A percentile compares a stretch with the other conserved stretches of the same genome.
Evolutionary conservation across 2,113 vertebrate genomes (phyloP).

Genomic region (Spheniscus mendiculus): DNA sequence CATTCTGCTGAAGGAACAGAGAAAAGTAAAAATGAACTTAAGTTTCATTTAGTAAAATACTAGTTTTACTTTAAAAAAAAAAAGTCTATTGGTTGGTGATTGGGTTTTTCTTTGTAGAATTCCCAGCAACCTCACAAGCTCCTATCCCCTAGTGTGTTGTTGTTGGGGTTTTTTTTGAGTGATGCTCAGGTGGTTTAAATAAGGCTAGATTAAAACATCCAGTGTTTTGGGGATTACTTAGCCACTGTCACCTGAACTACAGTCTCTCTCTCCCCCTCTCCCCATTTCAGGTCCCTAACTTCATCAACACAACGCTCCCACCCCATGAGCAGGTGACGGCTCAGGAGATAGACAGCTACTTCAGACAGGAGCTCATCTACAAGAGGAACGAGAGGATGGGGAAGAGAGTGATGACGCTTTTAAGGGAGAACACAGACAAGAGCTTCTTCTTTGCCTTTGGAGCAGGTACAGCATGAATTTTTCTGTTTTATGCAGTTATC

Average conservation of each 20-base stretch:
- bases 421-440: slow-evolving; percentile 88
- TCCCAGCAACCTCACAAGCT: neutral
- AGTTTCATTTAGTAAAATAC: neutral
- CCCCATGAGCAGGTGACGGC: slow-evolving; percentile 91
- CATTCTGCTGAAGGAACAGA: neutral
- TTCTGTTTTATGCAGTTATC: rapidly evolving
- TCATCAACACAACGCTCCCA: slow-evolving; percentile 94
- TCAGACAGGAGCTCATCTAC: slow-evolving; percentile 98
- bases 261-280: neutral
- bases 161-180: neutral
- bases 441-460: slow-evolving; percentile 98
- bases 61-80: neutral
- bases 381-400: slow-evolving; percentile 98
- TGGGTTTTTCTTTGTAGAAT: neutral
- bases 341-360: slow-evolving; percentile 97
- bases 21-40: neutral
- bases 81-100: rapidly evolving
- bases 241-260: neutral
- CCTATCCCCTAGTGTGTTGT: too few species aligned
- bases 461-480: slow-evolving; percentile 81
- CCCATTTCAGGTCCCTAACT: slow-evolving; percentile 87
- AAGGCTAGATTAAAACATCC: neutral
- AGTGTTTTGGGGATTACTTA: neutral
- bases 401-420: slow-evolving; percentile 85
- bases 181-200: neutral